Evolutionary conservation across 2,888 invertebrate species (phyloP).

Genomic region (Alloscopus bannaensis): DNA sequence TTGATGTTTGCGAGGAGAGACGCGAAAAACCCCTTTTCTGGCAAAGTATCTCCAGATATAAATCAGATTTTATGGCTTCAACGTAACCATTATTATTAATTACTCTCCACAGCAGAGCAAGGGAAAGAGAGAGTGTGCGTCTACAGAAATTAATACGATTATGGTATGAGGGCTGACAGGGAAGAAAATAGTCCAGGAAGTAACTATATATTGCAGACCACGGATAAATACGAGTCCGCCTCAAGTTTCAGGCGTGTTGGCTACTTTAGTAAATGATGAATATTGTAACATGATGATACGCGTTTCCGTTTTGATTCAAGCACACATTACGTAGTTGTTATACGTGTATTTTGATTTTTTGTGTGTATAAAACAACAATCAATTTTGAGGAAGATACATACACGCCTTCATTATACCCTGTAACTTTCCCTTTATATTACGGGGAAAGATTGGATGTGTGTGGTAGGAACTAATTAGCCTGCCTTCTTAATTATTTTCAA

Average conservation of each 20-base stretch:
- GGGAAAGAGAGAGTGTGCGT: constrained; percentile 9
- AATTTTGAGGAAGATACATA: neutral
- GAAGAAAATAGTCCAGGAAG: constrained; percentile 25
- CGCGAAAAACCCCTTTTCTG: too few species aligned
- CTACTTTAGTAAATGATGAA: too few species aligned
- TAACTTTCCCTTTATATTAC: constrained; percentile 40
- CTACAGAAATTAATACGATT: constrained; percentile 34
- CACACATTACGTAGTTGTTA: too few species aligned
- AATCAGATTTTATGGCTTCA: constrained; percentile 38
- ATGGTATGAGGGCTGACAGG: constrained; percentile 32
- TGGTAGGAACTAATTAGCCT: constrained; percentile 61
- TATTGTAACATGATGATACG: too few species aligned
- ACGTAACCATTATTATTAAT: constrained; percentile 44
- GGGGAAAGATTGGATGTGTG: constrained; percentile 28
- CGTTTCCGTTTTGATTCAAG: too few species aligned
- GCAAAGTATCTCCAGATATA: constrained; percentile 1
- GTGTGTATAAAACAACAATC: too few species aligned
- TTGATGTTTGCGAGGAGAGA: too few species aligned
- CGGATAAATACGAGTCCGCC: too few species aligned
- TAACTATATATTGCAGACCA: too few species aligned
- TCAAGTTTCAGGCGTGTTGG: too few species aligned
- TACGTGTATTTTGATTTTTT: too few species aligned
- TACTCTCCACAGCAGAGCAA: constrained; percentile 27
- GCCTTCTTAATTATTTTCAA: constrained; percentile 67
- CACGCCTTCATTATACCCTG: neutral